These are phyloP conservation scores for Heterodera carotae DNA, from an alignment of 1,140 invertebrate genomes.

Conservation along the genomic window DNA sequence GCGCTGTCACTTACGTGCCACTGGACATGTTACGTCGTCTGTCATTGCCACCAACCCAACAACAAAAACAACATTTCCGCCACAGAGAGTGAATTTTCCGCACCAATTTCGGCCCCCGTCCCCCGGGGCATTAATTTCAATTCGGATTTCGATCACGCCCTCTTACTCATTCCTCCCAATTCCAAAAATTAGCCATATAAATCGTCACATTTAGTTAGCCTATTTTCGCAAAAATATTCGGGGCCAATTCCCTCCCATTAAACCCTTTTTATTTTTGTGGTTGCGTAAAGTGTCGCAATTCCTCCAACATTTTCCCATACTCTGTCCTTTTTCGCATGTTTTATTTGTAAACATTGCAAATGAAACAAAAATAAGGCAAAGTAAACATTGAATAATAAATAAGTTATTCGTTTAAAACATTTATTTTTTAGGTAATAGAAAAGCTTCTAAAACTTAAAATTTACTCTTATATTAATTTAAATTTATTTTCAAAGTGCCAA, in stretches of 20 bases:
- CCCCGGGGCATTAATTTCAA: not conserved
- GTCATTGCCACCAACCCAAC: not conserved
- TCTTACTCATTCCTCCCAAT: not conserved
- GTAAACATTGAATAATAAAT: not conserved
- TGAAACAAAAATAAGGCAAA: not conserved
- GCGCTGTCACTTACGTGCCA: no score
- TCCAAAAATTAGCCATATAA: not conserved
- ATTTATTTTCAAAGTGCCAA: not conserved
- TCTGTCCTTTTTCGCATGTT: not conserved
- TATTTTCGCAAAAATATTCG: not conserved
- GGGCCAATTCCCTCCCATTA: no score
- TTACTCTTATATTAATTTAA: not conserved
- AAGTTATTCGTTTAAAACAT: not conserved
- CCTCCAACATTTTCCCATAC: not conserved
- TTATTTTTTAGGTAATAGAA: no score
- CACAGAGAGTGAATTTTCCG: not conserved
- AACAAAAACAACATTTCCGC: no score
- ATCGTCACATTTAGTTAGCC: not conserved
- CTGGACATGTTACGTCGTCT: not conserved
- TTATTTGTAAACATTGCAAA: not conserved
- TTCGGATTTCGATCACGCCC: not conserved
- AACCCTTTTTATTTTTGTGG: not conserved
- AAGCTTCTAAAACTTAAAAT: not conserved
- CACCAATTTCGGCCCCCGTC: not conserved
- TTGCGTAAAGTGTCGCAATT: not conserved